These are phyloP conservation scores for Toxotes lorentzi DNA, from an alignment of 2,797 vertebrate species.

Conservation along the genomic window DNA sequence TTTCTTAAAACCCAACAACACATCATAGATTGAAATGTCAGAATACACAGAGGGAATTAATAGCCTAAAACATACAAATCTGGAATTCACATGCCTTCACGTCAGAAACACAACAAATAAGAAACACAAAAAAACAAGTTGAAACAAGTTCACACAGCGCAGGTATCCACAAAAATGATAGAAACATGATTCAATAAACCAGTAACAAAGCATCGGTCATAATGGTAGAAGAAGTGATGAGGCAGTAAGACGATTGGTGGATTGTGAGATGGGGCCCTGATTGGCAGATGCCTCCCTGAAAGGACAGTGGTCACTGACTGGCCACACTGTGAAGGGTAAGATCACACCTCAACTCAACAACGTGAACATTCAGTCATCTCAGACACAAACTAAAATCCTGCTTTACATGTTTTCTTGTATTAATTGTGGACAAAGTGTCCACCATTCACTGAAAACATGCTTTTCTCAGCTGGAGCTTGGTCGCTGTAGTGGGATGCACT, in stretches of 20 bases:
- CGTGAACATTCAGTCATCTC: slow-evolving; percentile 47
- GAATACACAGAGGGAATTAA: slow-evolving; percentile 71
- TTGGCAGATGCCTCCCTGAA: slow-evolving; percentile 84
- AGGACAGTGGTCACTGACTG: slow-evolving; percentile 71
- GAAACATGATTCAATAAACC: slow-evolving; percentile 56
- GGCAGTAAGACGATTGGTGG: slow-evolving; percentile 59
- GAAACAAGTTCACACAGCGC: slow-evolving; percentile 55
- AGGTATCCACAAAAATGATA: slow-evolving; percentile 48
- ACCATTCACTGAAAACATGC: slow-evolving; percentile 4
- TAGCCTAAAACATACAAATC: slow-evolving; percentile 72
- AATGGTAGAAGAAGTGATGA: slow-evolving; percentile 46
- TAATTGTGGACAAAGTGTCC: slow-evolving; percentile 16
- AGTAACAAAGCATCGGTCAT: slow-evolving; percentile 57
- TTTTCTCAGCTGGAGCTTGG: slow-evolving; percentile 6
- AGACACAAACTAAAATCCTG: slow-evolving; percentile 39
- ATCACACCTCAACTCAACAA: slow-evolving; percentile 47
- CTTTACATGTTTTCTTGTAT: slow-evolving; percentile 3
- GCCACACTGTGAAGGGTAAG: slow-evolving; percentile 50
- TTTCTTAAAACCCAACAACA: slow-evolving; percentile 68
- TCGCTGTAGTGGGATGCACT: slow-evolving; percentile 8
- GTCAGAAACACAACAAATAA: slow-evolving; percentile 62
- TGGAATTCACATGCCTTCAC: slow-evolving; percentile 75
- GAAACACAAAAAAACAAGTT: slow-evolving; percentile 65
- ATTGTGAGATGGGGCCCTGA: slow-evolving; percentile 69
- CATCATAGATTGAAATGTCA: slow-evolving; percentile 68